Percentiles rank a stretch among this genome's conserved stretches.
Conservation (phyloP, 2,888 invertebrate species). For the Brachypalpus laphriformis region DNA sequence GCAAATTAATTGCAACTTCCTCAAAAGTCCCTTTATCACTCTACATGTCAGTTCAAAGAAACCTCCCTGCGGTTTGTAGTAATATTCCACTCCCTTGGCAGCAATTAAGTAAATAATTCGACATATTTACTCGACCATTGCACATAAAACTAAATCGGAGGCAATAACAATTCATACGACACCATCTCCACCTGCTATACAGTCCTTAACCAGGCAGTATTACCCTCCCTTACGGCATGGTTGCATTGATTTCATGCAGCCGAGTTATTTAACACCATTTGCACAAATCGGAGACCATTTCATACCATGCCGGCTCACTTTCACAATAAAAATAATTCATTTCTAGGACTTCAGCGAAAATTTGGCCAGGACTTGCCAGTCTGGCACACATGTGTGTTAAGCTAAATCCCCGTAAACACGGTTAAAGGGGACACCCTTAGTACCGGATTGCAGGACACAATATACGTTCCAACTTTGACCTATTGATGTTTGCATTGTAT, state of each 20-base stretch:
- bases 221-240: background rate
- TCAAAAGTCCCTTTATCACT: too few species aligned
- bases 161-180: conserved; percentile 41
- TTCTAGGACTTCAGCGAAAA: conserved; percentile 62
- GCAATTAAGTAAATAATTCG: conserved; percentile 53
- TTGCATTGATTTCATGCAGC: conserved; percentile 38
- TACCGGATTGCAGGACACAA: conserved; percentile 19
- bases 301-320: conserved; percentile 35
- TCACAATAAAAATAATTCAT: conserved; percentile 65
- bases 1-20: too few species aligned
- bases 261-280: conserved; percentile 62
- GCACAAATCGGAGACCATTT: conserved; percentile 41
- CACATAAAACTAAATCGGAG: conserved; percentile 19
- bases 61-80: conserved; percentile 2
- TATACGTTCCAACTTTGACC: conserved; percentile 62
- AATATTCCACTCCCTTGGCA: background rate
- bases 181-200: background rate
- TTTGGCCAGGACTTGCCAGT: conserved; percentile 25
- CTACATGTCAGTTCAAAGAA: too few species aligned
- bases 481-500: conserved; percentile 64
- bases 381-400: conserved; percentile 11
- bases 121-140: conserved; percentile 61
- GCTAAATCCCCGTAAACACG: conserved; percentile 39
- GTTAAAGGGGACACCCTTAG: conserved; percentile 47
- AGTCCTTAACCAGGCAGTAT: background rate